Evolutionary conservation across 2,797 vertebrate genomes (phyloP).

Genomic region (Euphonia xanthogaster): DNA sequence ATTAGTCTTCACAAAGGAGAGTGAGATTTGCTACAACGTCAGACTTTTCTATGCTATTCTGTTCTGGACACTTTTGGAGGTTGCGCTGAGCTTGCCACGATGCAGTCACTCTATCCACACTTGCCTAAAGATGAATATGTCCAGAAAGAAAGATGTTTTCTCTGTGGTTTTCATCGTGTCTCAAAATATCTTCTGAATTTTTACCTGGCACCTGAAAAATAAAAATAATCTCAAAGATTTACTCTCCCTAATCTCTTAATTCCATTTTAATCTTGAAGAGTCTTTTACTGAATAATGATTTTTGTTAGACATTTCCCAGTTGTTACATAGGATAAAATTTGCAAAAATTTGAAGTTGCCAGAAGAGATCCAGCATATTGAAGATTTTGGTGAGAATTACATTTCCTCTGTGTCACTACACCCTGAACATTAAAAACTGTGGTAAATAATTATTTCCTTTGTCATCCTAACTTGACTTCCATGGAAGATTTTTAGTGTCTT

Average conservation of each 20-base stretch:
- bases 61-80: neutral
- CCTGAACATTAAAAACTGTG: neutral
- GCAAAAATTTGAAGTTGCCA: neutral
- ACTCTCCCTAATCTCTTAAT: neutral
- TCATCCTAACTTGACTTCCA: neutral
- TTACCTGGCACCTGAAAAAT: neutral
- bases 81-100: neutral
- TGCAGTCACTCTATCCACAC: neutral
- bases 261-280: neutral
- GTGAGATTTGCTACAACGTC: neutral
- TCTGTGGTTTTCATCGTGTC: neutral
- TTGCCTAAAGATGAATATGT: neutral
- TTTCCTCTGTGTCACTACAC: neutral
- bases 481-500: neutral
- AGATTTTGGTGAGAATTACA: neutral
- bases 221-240: neutral
- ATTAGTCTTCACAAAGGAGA: neutral
- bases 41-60: neutral
- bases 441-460: neutral
- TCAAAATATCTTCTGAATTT: neutral
- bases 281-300: neutral
- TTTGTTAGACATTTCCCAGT: neutral
- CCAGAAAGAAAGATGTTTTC: neutral
- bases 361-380: neutral
- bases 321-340: neutral